A percentile compares a stretch with the other conserved stretches of the same genome.
phyloP scores from a whole-genome alignment of 2,797 vertebrate genomes.

The Alosa sapidissima region DNA sequence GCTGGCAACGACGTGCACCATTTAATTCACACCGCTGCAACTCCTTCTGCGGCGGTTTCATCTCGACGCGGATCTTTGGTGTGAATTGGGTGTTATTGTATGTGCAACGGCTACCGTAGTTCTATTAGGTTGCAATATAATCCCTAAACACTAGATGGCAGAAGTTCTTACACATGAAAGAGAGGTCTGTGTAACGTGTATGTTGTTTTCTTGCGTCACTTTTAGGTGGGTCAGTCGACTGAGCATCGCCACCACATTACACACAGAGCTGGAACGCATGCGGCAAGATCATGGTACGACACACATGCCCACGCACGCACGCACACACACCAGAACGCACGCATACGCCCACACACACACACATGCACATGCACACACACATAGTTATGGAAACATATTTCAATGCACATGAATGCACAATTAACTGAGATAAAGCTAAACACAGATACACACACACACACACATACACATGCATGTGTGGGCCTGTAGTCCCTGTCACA shows the following conservation, averaged over 20 bases:
- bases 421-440: background rate
- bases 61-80: too few species aligned
- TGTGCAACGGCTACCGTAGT: too few species aligned
- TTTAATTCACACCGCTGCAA: too few species aligned
- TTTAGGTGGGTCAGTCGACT: slow-evolving; percentile 97
- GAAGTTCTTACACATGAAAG: too few species aligned
- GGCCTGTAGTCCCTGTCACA: background rate
- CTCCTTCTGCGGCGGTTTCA: too few species aligned
- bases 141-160: too few species aligned
- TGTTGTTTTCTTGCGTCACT: slow-evolving; percentile 59
- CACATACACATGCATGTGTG: background rate
- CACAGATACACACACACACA: background rate
- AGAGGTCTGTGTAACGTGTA: slow-evolving; percentile 12
- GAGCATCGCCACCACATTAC: slow-evolving; percentile 92
- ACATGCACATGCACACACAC: background rate
- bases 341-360: background rate
- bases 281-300: slow-evolving; percentile 91
- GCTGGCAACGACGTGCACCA: too few species aligned
- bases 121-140: too few species aligned
- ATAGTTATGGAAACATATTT: too few species aligned
- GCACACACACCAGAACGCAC: background rate
- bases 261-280: slow-evolving; percentile 91
- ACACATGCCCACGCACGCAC: background rate
- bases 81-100: too few species aligned
- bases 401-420: too few species aligned